These are phyloP conservation scores for Oreochromis mossambicus DNA, from an alignment of 2,797 vertebrate genomes.

Conservation along the genomic window DNA sequence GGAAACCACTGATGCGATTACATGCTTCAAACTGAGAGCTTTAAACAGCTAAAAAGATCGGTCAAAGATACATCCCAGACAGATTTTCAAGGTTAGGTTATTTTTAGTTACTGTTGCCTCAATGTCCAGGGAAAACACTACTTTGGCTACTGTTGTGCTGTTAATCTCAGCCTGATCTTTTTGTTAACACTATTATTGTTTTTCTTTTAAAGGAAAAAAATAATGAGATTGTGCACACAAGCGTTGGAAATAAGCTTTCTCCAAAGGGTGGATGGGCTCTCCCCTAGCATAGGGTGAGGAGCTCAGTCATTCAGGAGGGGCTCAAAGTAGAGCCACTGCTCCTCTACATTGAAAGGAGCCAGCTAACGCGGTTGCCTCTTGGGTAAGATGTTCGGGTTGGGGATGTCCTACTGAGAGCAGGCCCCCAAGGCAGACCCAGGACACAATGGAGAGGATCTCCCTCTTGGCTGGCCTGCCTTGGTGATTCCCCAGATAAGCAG, in stretches of 20 bases:
- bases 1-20: not conserved
- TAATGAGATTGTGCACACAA: not conserved
- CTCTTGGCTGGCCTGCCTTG: not conserved
- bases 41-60: not conserved
- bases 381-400: not conserved
- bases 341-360: not conserved
- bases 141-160: not conserved
- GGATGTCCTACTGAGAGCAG: not conserved
- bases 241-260: not conserved
- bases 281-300: not conserved
- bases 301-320: not conserved
- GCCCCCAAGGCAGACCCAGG: not conserved
- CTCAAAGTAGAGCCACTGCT: not conserved
- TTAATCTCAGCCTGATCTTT: not conserved
- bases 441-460: not conserved
- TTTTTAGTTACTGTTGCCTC: not conserved
- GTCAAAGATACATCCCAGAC: not conserved
- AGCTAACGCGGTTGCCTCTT: not conserved
- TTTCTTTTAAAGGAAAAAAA: not conserved
- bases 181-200: not conserved
- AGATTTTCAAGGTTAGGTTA: not conserved
- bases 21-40: not conserved
- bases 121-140: not conserved
- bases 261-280: not conserved
- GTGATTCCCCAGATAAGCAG: not conserved